phyloP scores from a whole-genome alignment of 2,797 vertebrate genomes.

The Anisognathus igniventris region DNA sequence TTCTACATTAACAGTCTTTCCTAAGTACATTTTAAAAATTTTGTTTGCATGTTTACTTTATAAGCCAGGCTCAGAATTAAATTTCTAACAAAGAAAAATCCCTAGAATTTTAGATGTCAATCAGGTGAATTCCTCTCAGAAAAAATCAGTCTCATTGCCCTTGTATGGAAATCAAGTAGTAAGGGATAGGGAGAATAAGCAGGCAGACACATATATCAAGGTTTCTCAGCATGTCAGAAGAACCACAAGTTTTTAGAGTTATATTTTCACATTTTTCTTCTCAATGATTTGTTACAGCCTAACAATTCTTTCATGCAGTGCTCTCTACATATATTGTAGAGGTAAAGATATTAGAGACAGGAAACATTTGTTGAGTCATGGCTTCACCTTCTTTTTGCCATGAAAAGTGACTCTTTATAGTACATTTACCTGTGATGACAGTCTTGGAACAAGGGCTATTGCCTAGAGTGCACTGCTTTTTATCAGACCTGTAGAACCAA shows the following conservation, averaged over 20 bases:
- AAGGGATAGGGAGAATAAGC: neutral
- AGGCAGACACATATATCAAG: neutral
- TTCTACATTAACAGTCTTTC: neutral
- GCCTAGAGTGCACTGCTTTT: neutral
- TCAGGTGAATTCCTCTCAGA: neutral
- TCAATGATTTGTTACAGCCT: neutral
- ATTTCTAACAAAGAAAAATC: neutral
- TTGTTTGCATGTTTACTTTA: neutral
- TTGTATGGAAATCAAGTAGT: neutral
- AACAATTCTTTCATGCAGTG: neutral
- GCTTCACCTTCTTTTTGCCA: neutral
- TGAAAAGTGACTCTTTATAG: neutral
- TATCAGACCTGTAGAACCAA: neutral
- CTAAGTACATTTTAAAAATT: neutral
- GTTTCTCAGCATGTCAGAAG: neutral
- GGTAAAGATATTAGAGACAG: neutral
- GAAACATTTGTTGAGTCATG: neutral
- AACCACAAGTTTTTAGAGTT: neutral
- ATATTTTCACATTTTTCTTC: neutral
- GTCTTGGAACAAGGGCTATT: neutral
- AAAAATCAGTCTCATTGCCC: neutral
- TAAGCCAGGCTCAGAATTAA: neutral
- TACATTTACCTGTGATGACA: neutral
- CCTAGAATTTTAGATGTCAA: neutral
- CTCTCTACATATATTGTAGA: neutral